Evolutionary conservation across 2,113 vertebrate genomes (phyloP).

Genomic region (Stigmatopora argus): DNA sequence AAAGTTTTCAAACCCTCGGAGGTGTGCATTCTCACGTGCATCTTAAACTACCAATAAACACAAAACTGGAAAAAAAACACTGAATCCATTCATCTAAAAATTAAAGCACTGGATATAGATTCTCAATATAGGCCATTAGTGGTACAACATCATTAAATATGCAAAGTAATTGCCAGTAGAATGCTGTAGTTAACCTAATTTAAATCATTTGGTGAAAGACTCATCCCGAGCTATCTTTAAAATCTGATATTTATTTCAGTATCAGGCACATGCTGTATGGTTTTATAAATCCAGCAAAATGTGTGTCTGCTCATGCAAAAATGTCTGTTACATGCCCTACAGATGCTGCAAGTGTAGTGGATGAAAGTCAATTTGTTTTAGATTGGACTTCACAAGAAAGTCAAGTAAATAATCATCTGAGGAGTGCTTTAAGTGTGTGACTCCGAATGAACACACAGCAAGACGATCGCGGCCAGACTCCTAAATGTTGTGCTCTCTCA

Average conservation of each 20-base stretch:
- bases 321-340: slow-evolving; percentile 4
- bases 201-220: neutral
- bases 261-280: neutral
- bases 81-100: neutral
- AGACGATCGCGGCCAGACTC: slow-evolving; percentile 14
- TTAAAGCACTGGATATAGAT: neutral
- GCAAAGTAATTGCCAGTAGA: too few species aligned
- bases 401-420: slow-evolving; percentile 54
- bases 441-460: slow-evolving; percentile 22
- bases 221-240: neutral
- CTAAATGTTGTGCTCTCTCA: slow-evolving; percentile 29
- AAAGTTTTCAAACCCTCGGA: too few species aligned
- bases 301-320: neutral
- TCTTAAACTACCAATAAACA: too few species aligned
- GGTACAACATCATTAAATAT: too few species aligned
- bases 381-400: slow-evolving; percentile 43
- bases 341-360: slow-evolving; percentile 18
- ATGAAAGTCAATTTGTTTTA: slow-evolving; percentile 47
- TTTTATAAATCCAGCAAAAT: neutral
- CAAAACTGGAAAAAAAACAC: neutral
- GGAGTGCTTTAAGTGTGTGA: slow-evolving; percentile 30
- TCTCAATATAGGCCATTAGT: too few species aligned
- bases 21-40: too few species aligned
- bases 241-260: neutral
- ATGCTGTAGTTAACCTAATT: too few species aligned